Conservation (phyloP, 2,888 invertebrate genomes). For the Melitaea athalia region DNA sequence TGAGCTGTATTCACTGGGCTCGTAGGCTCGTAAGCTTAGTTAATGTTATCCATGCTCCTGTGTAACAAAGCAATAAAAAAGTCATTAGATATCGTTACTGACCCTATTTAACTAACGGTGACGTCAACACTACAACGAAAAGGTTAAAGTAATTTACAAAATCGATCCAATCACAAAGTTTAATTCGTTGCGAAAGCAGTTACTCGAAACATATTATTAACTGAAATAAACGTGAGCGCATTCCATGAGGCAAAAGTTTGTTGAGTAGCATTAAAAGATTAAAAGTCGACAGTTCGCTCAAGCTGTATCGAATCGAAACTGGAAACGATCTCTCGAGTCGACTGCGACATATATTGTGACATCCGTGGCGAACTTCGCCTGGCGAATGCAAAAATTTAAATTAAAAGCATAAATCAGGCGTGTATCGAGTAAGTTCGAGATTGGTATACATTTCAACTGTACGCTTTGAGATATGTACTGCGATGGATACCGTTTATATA, state of each 20-base stretch:
- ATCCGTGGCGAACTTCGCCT: constrained; percentile 76
- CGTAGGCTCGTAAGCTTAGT: constrained; percentile 61
- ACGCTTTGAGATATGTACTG: constrained; percentile 59
- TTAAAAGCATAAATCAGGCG: constrained; percentile 83
- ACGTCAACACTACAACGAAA: constrained; percentile 9
- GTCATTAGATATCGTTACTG: constrained; percentile 24
- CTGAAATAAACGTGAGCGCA: constrained; percentile 58
- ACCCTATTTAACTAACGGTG: constrained; percentile 16
- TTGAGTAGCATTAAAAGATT: constrained; percentile 81
- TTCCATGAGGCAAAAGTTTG: constrained; percentile 64
- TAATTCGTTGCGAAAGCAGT: constrained; percentile 32
- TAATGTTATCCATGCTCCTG: constrained; percentile 55
- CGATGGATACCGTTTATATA: constrained; percentile 40
- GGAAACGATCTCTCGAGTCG: constrained; percentile 70
- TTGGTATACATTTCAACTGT: constrained; percentile 75
- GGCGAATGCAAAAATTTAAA: constrained; percentile 83
- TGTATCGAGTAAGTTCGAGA: constrained; percentile 80
- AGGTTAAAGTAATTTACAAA: constrained; percentile 22
- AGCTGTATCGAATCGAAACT: constrained; percentile 75
- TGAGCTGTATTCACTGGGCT: constrained; percentile 66
- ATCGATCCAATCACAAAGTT: constrained; percentile 33
- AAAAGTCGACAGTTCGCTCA: constrained; percentile 77
- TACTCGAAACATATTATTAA: constrained; percentile 45
- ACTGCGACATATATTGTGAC: constrained; percentile 77
- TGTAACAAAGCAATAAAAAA: constrained; percentile 32